Evolutionary conservation across 2,797 vertebrate genomes (phyloP), one percentile per base, ranked within the genome.

Genomic region (Bradypodion pumilum): DNA sequence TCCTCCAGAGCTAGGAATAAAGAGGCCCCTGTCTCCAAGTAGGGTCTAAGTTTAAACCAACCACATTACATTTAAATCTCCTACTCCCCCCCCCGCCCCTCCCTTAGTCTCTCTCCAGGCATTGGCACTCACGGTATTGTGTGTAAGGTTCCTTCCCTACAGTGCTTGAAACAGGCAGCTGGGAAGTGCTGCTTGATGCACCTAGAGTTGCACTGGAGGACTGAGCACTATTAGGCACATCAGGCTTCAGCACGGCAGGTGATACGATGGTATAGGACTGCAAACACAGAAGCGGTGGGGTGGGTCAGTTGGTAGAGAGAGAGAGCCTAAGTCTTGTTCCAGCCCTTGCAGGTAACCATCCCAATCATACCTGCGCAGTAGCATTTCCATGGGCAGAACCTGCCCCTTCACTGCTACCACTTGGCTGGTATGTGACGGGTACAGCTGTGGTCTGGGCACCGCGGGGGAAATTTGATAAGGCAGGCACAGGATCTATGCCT

Each of bases 201-300:
- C 81, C 44, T 0, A 13, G 90, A 35, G 91, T 78, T 74, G 88
- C 40, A 74, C 88, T 78, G 66, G 91, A 88, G 60, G 92, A 81
- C 83, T 93, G 93, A 66, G 86, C 87, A 16, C 92, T 88, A 85
- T 89, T 93, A 84, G 92, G 91, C 52, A 92, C 88, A 86, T 94
- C 94, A 32, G 93, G 91, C 81, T 93, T 94, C 86, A 94, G 89
- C 80, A 94, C 91, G 70, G 94, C 94, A 0, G 93, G 94, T 76
- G 94, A 94, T 40, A 94, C 93, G 81, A 94, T 94, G 83, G 94
- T 94, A 6, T 94, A 93, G 9, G 93, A 88, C 91, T 94, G 82
- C 75, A 87, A 79, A 81, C 19, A 70, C 72, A 75, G 77, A 52
- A 77, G 83, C 73, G 87, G 7, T 66, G 40, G 5, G 13, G 2